These are phyloP conservation scores for Noctua pronuba DNA, from an alignment of 2,888 invertebrate species.

Conservation along the genomic window DNA sequence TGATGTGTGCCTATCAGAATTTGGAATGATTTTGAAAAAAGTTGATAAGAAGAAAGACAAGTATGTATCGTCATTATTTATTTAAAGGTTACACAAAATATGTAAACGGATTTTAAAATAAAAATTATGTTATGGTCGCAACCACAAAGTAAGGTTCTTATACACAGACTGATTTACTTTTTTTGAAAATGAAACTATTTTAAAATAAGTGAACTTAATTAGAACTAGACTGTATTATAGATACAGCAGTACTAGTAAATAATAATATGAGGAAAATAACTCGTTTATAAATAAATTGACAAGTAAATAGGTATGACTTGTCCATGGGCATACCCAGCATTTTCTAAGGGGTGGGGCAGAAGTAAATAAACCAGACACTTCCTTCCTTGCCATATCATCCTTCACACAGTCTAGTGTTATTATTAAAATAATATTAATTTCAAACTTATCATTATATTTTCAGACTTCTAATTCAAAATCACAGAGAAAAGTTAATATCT, in stretches of 20 bases:
- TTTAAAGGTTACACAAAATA: background rate
- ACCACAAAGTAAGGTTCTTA: background rate
- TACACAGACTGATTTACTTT: no score
- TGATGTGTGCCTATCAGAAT: conserved; percentile 93
- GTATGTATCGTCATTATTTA: conserved; percentile 73
- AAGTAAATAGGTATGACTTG: no score
- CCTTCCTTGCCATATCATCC: background rate
- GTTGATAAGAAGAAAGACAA: conserved; percentile 96
- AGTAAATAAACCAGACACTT: no score
- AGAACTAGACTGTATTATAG: no score
- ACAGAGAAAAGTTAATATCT: conserved; percentile 95
- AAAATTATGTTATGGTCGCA: background rate
- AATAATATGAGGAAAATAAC: no score
- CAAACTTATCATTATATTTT: conserved; percentile 62
- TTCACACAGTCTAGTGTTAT: background rate
- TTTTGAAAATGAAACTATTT: no score
- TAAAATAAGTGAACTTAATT: no score
- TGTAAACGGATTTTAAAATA: background rate
- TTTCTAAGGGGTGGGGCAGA: no score
- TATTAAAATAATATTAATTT: background rate
- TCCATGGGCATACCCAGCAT: no score
- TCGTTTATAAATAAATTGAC: no score
- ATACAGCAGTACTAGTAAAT: no score
- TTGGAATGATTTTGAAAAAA: conserved; percentile 96
- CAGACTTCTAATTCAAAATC: conserved; percentile 93